Evolutionary conservation across 2,113 vertebrate species (phyloP).

Genomic region (Hucho hucho): DNA sequence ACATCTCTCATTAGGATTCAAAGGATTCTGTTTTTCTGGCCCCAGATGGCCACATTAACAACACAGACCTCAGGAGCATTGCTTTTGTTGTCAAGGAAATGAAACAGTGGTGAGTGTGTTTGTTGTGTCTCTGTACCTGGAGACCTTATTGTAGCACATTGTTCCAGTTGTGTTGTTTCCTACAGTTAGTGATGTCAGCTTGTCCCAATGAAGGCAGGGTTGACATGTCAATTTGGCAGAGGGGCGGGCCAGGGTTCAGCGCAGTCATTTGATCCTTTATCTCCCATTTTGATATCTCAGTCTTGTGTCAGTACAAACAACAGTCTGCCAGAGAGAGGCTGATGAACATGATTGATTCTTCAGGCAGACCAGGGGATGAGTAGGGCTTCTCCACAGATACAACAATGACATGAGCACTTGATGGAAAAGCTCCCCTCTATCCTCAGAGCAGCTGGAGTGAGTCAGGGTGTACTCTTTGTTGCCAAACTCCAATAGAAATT

Average conservation of each 20-base stretch:
- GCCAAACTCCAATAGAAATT: conserved; percentile 4
- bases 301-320: conserved; percentile 10
- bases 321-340: background rate
- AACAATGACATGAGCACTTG: background rate
- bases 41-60: conserved; percentile 45
- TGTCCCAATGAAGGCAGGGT: conserved; percentile 21
- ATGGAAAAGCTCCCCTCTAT: conserved; percentile 10
- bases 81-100: conserved; percentile 14
- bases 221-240: conserved; percentile 49
- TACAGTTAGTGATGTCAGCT: conserved; percentile 22
- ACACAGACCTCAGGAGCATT: conserved; percentile 44
- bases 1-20: conserved; percentile 51
- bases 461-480: conserved; percentile 6
- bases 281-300: conserved; percentile 20
- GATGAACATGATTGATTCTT: conserved; percentile 18
- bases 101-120: too few species aligned
- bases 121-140: conserved; percentile 28
- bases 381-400: background rate
- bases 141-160: conserved; percentile 19
- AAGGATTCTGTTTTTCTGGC: conserved; percentile 28
- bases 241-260: background rate
- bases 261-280: conserved; percentile 24
- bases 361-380: conserved; percentile 1
- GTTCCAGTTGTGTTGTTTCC: conserved; percentile 31
- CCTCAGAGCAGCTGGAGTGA: conserved; percentile 4